These are phyloP conservation scores for Linnaemya tessellans DNA, from an alignment of 2,888 invertebrate species.

Conservation along the genomic window DNA sequence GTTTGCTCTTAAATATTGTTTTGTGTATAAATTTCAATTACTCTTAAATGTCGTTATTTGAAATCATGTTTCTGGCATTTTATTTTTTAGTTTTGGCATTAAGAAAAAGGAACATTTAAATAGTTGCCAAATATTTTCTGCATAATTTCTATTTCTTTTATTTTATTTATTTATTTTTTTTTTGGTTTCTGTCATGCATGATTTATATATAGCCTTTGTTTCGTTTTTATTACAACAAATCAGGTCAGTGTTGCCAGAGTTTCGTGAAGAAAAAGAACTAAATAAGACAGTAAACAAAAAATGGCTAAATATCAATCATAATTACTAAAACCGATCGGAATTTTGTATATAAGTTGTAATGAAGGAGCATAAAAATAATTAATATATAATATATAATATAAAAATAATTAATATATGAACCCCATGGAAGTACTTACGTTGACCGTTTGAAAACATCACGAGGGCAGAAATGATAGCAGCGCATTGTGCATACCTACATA, in stretches of 20 bases:
- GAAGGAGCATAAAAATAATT: too few species aligned
- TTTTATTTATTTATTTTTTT: constrained; percentile 10
- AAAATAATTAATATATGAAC: too few species aligned
- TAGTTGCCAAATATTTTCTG: constrained; percentile 63
- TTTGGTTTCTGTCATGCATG: constrained; percentile 48
- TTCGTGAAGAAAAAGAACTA: too few species aligned
- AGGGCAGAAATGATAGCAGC: too few species aligned
- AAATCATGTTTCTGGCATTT: constrained; percentile 40
- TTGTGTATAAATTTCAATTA: constrained; percentile 36
- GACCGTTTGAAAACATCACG: too few species aligned
- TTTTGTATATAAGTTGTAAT: too few species aligned
- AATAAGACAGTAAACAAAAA: too few species aligned
- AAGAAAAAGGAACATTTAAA: constrained; percentile 55
- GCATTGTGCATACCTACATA: too few species aligned
- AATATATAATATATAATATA: too few species aligned
- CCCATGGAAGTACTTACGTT: too few species aligned
- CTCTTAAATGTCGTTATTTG: constrained; percentile 53
- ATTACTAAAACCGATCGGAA: too few species aligned
- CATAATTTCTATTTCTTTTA: constrained; percentile 39
- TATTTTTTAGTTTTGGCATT: constrained; percentile 59
- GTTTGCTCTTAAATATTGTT: constrained; percentile 27
- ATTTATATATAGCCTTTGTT: constrained; percentile 61
- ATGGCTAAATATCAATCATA: too few species aligned
- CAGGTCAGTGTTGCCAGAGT: not conserved
- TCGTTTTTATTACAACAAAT: constrained; percentile 27